A percentile compares a stretch with the other conserved stretches of the same genome.
Evolutionary conservation across 2,113 vertebrate species (phyloP).

Genomic region (Clarias gariepinus): DNA sequence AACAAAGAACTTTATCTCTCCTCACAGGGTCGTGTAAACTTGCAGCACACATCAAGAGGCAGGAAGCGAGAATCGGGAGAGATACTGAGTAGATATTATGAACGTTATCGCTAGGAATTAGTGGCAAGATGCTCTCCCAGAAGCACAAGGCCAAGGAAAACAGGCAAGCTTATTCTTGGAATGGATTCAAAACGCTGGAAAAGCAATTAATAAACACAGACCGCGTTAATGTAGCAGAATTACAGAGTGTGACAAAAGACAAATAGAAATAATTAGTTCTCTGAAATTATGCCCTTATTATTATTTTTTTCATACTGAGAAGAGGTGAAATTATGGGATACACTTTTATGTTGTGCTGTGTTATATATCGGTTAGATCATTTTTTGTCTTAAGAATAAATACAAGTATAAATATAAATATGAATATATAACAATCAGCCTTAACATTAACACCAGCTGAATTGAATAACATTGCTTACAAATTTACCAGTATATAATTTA

Average conservation of each 20-base stretch:
- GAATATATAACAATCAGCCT: no score
- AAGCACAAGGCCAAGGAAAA: slow-evolving; percentile 87
- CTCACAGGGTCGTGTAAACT: slow-evolving; percentile 95
- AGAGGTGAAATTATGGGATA: slow-evolving; percentile 87
- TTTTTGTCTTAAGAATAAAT: slow-evolving; percentile 33
- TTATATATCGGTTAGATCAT: slow-evolving; percentile 66
- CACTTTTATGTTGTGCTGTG: slow-evolving; percentile 72
- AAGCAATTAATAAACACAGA: slow-evolving; percentile 99
- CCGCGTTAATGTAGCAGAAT: slow-evolving; percentile 99
- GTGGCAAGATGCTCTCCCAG: slow-evolving; percentile 84
- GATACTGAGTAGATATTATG: slow-evolving; percentile 81
- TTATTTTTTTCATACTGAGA: slow-evolving; percentile 80
- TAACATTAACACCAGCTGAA: no score
- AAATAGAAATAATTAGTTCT: slow-evolving; percentile 99
- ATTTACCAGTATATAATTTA: no score
- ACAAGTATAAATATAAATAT: no score
- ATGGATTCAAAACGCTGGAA: slow-evolving; percentile 96
- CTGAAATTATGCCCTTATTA: slow-evolving; percentile 99
- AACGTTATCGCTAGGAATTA: slow-evolving; percentile 87
- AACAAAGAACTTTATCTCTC: slow-evolving; percentile 98
- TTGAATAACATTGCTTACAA: no score
- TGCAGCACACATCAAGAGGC: slow-evolving; percentile 88
- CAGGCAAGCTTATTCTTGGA: slow-evolving; percentile 96
- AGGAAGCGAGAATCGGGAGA: slow-evolving; percentile 80
- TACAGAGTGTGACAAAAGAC: slow-evolving; percentile 99